Conservation (phyloP, 2,888 invertebrate species). For the Saturnia pavonia region DNA sequence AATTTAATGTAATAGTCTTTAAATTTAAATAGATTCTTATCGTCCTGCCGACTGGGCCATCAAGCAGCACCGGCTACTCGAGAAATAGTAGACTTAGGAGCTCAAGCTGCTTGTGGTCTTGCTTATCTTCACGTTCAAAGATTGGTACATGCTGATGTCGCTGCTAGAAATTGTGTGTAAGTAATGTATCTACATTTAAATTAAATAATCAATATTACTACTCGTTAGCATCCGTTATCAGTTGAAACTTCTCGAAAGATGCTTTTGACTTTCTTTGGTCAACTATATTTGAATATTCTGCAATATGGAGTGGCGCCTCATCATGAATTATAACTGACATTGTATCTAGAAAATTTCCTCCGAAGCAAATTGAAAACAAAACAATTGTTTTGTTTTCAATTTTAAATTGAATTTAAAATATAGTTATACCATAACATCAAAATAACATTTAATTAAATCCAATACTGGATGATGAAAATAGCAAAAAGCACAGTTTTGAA, state of each 20-base stretch:
- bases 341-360: neutral
- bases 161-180: constrained; percentile 96
- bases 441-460: neutral
- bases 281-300: neutral
- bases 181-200: constrained; percentile 43
- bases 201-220: neutral
- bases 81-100: constrained; percentile 92
- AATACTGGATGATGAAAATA: neutral
- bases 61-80: constrained; percentile 84
- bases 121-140: constrained; percentile 94
- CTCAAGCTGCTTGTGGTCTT: constrained; percentile 92
- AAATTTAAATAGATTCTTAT: constrained; percentile 56
- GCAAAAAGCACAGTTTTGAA: too few relatives aligned
- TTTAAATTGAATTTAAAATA: neutral
- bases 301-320: neutral
- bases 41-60: constrained; percentile 76
- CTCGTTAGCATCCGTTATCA: neutral
- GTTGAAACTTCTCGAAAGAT: neutral
- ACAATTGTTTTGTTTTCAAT: neutral
- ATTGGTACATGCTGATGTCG: constrained; percentile 94
- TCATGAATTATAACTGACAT: neutral
- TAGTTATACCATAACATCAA: neutral
- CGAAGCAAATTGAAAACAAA: neutral
- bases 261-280: neutral
- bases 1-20: neutral